Base-by-base conservation (phyloP, 2,888 invertebrate genomes). In the Aspidiotus rigidus region DNA sequence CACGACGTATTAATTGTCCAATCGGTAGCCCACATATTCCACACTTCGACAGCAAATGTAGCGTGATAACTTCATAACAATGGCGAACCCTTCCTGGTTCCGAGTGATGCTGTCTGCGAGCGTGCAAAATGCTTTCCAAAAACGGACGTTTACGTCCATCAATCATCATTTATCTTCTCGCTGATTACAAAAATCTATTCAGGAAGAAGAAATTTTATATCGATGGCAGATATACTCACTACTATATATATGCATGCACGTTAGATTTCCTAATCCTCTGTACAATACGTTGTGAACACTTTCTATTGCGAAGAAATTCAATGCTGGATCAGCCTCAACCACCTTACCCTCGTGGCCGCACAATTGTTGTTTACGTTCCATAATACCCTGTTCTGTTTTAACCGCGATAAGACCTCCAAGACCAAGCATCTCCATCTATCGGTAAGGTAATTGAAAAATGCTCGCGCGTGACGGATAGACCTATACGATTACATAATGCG, bases 161-260 rank as follows among this genome's bases (percentile, higher is more conserved):
- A 66, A 66, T 66, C 66, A 66, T 66, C 66, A 66, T 66, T 66
- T 66, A 66, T 66, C 66, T 66, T 66, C 41, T 28, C 11, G 57
- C 49, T 44, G 66, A 66, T 44, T 66, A 59, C 59, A 66, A 64
- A 64, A 66, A 57, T 57, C 16, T 44, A 59, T 66, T 44, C 41
- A 44, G 10, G 10, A 42, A 11, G 10, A 53, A 53, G 13, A 17
- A 63, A 63, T 17, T 53, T 16, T 15, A 28, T 49, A 64, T 54
- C 64, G 54, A 64, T 62, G 41, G 40, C 40, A 15, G 40, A 40
- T 63, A 28, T 39, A 11, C 10, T n/a, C 11, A 6, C 49, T 2
- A 6, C 10, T 49, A 49, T 11, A 44, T 44, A 44, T 11, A 49
- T 49, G 11, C 11, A 13, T n/a, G 49, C 10, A 49, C 49, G n/a